Evolutionary conservation across 2,113 vertebrate genomes (phyloP).

Genomic region (Pomatostomus ruficeps): DNA sequence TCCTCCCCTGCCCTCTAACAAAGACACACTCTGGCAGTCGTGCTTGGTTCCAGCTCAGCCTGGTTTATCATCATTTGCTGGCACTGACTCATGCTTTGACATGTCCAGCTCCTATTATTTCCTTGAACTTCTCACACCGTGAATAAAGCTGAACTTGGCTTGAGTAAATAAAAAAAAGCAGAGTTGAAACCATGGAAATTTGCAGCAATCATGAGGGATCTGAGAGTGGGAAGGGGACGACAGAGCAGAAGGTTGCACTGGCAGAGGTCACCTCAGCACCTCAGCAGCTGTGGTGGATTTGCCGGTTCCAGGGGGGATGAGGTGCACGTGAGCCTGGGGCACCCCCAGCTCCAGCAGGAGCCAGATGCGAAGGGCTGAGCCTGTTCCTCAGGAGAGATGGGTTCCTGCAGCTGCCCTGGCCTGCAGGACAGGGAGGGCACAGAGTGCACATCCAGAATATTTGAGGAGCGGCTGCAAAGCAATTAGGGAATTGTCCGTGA

Average conservation of each 20-base stretch:
- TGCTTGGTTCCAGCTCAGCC: not conserved
- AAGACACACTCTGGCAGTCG: not conserved
- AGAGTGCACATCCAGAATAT: accelerated
- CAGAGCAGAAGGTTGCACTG: not conserved
- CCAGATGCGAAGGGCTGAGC: not conserved
- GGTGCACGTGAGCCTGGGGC: not conserved
- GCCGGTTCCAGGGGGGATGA: not conserved
- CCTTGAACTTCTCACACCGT: not conserved
- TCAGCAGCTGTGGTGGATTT: accelerated
- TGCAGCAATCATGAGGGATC: accelerated
- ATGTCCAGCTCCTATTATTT: not conserved
- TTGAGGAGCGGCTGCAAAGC: not conserved
- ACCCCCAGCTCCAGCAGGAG: not conserved
- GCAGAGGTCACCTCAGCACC: not conserved
- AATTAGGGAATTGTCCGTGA: not conserved
- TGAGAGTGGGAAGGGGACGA: not conserved
- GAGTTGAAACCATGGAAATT: not conserved
- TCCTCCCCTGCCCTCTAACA: not conserved
- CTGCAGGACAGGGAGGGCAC: not conserved
- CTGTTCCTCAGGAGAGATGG: accelerated
- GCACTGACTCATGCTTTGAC: not conserved
- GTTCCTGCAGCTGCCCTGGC: not conserved
- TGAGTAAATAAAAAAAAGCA: not conserved
- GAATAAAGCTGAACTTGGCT: not conserved
- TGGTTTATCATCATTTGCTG: not conserved